Base-by-base conservation (phyloP, 2,797 vertebrate species). In the Loris lydekkerianus region DNA sequence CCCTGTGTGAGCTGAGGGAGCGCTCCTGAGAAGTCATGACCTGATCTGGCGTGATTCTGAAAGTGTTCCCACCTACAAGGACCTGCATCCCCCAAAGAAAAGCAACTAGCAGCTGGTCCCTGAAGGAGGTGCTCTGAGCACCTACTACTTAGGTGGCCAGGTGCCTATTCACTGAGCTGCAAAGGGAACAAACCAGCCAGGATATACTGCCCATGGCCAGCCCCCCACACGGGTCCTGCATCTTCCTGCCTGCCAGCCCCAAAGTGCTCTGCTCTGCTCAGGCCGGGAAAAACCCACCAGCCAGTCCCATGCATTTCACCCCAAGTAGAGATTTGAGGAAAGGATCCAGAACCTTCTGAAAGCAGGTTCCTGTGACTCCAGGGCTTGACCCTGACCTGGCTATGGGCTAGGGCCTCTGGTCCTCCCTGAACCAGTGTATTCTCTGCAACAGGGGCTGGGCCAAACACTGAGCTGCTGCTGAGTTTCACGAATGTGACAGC, bases 51-150 rank as follows among this genome's bases (percentile, higher is more conserved):
- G 3, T 10, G 34, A 60, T 29, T 9, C 23, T 31, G 34, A 43
- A 17, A 40, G 15, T 1, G 37, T 0, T 5, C 20, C 37, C 34
- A 0, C 23, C n/a, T 27, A 49, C 1, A 0, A 20, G 4, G 15
- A 37, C 4, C 73, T 11, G 4, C 4, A 0, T 20, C 86, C 11
- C 27, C 5, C 13, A 40, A 10, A 1, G 27, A 63, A 53, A 87
- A 40, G 43, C 65, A 56, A 1, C 34, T 60, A 34, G 46, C 46
- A 46, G 8, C 9, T 46, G 46, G 63, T 61, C 53, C 31, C 75
- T 4, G 17, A 46, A 18, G 53, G 63, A 2, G 11, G 56, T 58
- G 56, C 46, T 46, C 8, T 46, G 46, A 46, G 14, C 49, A 53
- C 3, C 6, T 2, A 7, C 27, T 63, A 27, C 61, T 13, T 21